These are phyloP conservation scores for Hyppa rectilinea DNA, from an alignment of 2,888 invertebrate genomes.

Conservation along the genomic window DNA sequence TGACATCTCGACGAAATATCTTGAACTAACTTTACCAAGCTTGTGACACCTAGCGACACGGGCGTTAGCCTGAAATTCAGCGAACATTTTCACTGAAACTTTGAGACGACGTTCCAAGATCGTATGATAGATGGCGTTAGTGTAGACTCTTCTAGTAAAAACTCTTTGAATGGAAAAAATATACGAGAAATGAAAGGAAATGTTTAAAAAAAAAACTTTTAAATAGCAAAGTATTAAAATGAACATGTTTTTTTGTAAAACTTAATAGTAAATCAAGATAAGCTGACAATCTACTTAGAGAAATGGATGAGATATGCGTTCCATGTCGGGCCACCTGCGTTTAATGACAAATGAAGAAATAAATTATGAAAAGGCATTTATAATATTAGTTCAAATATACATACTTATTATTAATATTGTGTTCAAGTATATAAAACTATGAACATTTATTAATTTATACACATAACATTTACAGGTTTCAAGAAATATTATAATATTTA, in stretches of 20 bases:
- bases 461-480: too few species aligned
- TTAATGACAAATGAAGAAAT: too few species aligned
- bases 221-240: too few species aligned
- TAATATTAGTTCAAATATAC: too few species aligned
- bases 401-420: too few species aligned
- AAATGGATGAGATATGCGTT: background rate
- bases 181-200: background rate
- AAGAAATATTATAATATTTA: too few species aligned
- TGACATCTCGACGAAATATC: constrained; percentile 60
- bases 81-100: constrained; percentile 50
- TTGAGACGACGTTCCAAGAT: constrained; percentile 34
- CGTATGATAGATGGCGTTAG: constrained; percentile 61
- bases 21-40: constrained; percentile 48
- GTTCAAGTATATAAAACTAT: too few species aligned
- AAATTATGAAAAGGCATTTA: too few species aligned
- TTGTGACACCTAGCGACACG: constrained; percentile 1
- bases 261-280: background rate
- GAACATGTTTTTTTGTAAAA: too few species aligned
- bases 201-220: too few species aligned
- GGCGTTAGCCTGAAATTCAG: constrained; percentile 56
- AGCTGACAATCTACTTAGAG: background rate
- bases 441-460: too few species aligned
- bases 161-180: background rate
- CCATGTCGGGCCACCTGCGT: background rate
- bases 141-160: background rate